Conservation (phyloP, 2,113 vertebrate genomes). For the Otolemur garnettii region DNA sequence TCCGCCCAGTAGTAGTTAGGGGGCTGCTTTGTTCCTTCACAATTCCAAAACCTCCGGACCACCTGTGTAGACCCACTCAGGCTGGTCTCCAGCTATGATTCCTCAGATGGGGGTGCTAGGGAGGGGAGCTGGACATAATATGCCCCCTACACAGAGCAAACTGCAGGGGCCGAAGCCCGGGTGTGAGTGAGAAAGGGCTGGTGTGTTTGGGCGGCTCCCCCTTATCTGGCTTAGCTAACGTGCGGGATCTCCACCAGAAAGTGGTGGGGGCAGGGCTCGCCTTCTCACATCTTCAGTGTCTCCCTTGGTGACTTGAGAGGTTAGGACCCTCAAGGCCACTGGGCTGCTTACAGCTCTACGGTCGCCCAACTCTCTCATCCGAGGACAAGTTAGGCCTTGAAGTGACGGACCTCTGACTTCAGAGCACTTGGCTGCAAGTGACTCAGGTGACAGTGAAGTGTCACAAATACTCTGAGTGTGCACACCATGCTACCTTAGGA, state of each 20-base stretch:
- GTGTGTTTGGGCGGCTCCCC: background rate
- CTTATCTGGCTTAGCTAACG: background rate
- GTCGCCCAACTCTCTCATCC: background rate
- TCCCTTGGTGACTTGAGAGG: slow-evolving; percentile 15
- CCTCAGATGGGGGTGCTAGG: background rate
- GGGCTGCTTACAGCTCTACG: background rate
- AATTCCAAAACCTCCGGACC: background rate
- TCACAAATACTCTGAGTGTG: background rate
- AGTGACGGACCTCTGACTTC: slow-evolving; percentile 4
- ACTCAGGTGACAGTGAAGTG: slow-evolving; percentile 23
- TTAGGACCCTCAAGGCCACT: background rate
- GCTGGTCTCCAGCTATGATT: background rate
- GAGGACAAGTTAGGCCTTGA: background rate
- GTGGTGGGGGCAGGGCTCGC: background rate
- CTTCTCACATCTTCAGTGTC: background rate
- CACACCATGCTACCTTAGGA: background rate
- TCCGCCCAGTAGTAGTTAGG: background rate
- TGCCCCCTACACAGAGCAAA: accelerated
- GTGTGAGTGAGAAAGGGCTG: background rate
- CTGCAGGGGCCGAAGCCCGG: background rate
- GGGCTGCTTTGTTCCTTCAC: background rate
- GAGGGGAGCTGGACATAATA: background rate
- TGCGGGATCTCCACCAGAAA: background rate
- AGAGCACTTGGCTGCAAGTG: slow-evolving; percentile 6
- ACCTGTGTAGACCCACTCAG: background rate